Percentiles rank a stretch among this genome's conserved stretches.
phyloP scores from a whole-genome alignment of 2,797 vertebrate species.

The Neosalanx taihuensis region DNA sequence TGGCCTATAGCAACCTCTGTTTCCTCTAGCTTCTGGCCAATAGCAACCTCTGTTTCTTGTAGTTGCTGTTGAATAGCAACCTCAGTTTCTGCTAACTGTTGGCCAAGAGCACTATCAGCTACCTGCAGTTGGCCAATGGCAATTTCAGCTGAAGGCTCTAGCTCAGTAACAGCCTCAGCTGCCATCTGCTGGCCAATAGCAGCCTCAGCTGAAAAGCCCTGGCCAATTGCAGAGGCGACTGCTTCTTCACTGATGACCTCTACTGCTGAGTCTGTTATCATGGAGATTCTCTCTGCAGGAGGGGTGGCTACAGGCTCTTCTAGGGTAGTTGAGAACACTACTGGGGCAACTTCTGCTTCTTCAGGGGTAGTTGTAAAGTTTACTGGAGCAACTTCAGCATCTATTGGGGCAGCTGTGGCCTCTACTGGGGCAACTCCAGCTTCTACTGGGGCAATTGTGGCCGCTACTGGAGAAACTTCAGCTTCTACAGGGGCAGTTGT shows the following conservation, averaged over 20 bases:
- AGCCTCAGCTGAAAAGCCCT: neutral
- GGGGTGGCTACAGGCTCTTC: neutral
- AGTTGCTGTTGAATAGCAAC: too few species aligned
- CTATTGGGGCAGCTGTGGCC: neutral
- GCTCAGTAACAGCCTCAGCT: neutral
- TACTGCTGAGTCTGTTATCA: neutral
- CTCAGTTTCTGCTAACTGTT: too few species aligned
- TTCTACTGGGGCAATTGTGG: neutral
- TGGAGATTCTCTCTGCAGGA: neutral
- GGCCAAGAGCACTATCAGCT: neutral
- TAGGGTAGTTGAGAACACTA: neutral
- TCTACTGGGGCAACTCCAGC: neutral
- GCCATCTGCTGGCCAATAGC: neutral
- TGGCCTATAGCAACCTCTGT: too few species aligned
- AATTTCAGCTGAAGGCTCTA: neutral
- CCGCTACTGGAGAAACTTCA: neutral
- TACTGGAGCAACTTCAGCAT: neutral
- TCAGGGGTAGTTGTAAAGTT: neutral
- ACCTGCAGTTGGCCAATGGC: neutral
- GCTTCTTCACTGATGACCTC: neutral
- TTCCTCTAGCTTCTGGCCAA: too few species aligned
- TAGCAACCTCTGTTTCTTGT: too few species aligned
- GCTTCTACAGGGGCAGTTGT: constrained; percentile 1
- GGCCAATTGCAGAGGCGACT: neutral
- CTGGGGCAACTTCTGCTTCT: neutral